These are phyloP conservation scores for Heterochromis multidens DNA, from an alignment of 2,113 vertebrate genomes.

Conservation along the genomic window DNA sequence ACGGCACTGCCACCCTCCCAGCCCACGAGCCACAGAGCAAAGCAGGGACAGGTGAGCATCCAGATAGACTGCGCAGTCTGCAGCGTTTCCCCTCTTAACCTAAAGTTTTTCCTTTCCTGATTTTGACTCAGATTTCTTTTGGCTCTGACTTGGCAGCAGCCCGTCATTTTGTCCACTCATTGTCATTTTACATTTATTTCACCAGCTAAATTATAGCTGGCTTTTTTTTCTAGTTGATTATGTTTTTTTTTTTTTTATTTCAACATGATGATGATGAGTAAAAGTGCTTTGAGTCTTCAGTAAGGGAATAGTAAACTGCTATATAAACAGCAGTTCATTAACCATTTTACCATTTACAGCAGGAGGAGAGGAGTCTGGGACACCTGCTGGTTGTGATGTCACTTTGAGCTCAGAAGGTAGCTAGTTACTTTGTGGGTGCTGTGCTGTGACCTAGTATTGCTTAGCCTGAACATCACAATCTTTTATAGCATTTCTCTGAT, in stretches of 20 bases:
- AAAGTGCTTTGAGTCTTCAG: background rate
- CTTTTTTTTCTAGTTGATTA: too few relatives aligned
- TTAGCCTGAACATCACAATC: background rate
- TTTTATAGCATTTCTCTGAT: background rate
- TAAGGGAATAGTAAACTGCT: background rate
- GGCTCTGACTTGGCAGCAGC: background rate
- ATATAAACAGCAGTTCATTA: background rate
- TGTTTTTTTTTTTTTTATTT: background rate
- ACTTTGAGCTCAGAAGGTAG: conserved; percentile 76
- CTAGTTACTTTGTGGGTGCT: conserved; percentile 17
- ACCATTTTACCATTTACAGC: conserved; percentile 7
- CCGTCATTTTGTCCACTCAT: background rate
- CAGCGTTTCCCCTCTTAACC: background rate
- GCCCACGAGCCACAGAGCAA: conserved; percentile 70
- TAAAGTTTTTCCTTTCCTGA: background rate
- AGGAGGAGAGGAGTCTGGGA: conserved; percentile 43
- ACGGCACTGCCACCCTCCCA: conserved; percentile 78
- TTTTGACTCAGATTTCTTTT: background rate
- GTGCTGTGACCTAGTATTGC: conserved; percentile 24
- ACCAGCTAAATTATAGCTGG: background rate
- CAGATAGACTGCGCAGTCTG: background rate
- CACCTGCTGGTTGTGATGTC: conserved; percentile 48
- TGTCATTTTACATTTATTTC: background rate
- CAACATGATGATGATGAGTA: background rate
- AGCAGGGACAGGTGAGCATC: conserved; percentile 51